Base-by-base conservation (phyloP, 2,797 vertebrate genomes). In the Diglossa cyanea region DNA sequence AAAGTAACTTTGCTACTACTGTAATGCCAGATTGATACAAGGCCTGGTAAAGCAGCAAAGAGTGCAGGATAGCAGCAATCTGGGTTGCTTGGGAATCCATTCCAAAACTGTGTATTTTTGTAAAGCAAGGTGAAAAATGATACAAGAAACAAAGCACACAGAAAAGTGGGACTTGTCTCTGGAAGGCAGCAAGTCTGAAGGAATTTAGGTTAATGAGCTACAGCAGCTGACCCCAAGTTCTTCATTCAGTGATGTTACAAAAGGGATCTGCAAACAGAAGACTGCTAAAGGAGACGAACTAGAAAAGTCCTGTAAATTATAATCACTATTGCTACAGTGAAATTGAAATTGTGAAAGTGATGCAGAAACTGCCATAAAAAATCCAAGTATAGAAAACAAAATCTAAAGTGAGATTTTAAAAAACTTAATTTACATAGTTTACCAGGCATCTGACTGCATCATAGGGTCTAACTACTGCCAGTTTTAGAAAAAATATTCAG, bases 191-290 rank as follows among this genome's bases (percentile, higher is more conserved):
- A 65, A 33, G 35, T 76, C 55, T 51, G 63, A 82, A 76, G 25
- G 55, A 82, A 87, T 82, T 89, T 82, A 76, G 78, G 85, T 85
- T 89, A 92, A 81, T 72, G 70, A 95, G 39, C 42, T 92, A 58
- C 42, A 81, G 84, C 39, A 91, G 42, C 58, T 57, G 60, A 88
- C 86, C 70, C 20, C 24, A 80, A 68, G 58, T 37, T 57, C 37
- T 91, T 86, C 73, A 50, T 57, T 67, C 51, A 66, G 16, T 42
- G 45, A 50, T 45, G 48, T 26, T 86, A 80, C 51, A 66, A 70
- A 81, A 87, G 28, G 12, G 55, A 85, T 21, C 74, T 71, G 44
- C 48, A 78, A 71, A 83, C 17, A 57, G 44, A 90, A 39, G 48
- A 47, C 53, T 67, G 33, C 20, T 68, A 79, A 92, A 72, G 42